These are phyloP conservation scores for Columba livia DNA, from an alignment of 2,113 vertebrate species.

Conservation along the genomic window DNA sequence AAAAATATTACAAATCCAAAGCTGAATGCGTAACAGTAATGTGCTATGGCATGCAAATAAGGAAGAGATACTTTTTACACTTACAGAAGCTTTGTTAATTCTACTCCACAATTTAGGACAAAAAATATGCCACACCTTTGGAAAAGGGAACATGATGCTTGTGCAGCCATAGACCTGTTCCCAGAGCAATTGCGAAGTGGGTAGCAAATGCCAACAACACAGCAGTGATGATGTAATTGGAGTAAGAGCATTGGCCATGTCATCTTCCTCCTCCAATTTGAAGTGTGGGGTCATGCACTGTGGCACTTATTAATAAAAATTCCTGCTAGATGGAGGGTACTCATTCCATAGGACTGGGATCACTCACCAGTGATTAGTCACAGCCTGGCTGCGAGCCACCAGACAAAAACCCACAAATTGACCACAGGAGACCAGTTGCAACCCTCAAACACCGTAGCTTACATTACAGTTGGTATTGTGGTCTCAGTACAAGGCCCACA, in stretches of 20 bases:
- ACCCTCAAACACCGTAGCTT: neutral
- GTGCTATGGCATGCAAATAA: neutral
- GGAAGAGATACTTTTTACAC: neutral
- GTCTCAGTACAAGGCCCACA: neutral
- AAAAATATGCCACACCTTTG: neutral
- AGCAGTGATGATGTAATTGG: neutral
- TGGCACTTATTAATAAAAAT: neutral
- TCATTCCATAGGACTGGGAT: neutral
- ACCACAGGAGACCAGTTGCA: neutral
- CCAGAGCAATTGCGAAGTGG: neutral
- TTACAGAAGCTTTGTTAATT: neutral
- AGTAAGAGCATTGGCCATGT: neutral
- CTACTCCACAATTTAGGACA: neutral
- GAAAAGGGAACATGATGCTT: neutral
- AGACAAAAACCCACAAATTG: neutral
- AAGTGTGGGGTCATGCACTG: neutral
- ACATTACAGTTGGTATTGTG: neutral
- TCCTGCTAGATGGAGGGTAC: neutral
- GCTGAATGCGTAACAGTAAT: neutral
- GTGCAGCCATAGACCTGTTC: neutral
- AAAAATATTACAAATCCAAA: neutral
- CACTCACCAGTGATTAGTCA: neutral
- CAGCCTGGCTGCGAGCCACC: neutral
- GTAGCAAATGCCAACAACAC: neutral
- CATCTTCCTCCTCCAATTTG: neutral